Conservation (phyloP, 2,113 vertebrate genomes). For the Camelus bactrianus region DNA sequence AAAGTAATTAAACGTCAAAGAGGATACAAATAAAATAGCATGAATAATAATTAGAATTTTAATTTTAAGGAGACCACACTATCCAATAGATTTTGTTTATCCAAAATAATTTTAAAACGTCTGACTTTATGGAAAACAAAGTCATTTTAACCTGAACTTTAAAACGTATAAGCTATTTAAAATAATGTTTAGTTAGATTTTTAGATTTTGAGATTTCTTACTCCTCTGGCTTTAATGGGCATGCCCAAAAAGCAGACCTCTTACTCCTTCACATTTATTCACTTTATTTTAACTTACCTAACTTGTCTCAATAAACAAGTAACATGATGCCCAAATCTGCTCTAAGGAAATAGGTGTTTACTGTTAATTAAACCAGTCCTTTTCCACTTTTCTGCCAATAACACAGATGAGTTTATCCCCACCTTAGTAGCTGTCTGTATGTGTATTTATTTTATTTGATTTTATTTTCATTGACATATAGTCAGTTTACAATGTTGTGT, state of each 20-base stretch:
- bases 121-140: not conserved
- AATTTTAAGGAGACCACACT: conserved; percentile 16
- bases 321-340: not conserved
- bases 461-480: no score
- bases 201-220: not conserved
- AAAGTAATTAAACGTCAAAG: conserved; percentile 54
- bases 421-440: not conserved
- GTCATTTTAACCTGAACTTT: not conserved
- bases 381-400: not conserved
- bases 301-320: not conserved
- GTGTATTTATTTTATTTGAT: not conserved
- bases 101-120: not conserved
- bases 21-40: conserved; percentile 43
- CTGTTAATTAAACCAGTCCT: not conserved
- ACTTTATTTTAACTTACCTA: not conserved
- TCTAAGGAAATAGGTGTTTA: not conserved
- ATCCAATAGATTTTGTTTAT: not conserved
- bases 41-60: conserved; percentile 32
- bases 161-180: not conserved
- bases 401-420: not conserved
- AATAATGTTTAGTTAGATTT: not conserved
- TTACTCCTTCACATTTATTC: not conserved
- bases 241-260: not conserved
- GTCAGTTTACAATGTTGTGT: no score
- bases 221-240: not conserved